phyloP scores from a whole-genome alignment of 2,797 vertebrate species.

The Hemitrygon akajei region DNA sequence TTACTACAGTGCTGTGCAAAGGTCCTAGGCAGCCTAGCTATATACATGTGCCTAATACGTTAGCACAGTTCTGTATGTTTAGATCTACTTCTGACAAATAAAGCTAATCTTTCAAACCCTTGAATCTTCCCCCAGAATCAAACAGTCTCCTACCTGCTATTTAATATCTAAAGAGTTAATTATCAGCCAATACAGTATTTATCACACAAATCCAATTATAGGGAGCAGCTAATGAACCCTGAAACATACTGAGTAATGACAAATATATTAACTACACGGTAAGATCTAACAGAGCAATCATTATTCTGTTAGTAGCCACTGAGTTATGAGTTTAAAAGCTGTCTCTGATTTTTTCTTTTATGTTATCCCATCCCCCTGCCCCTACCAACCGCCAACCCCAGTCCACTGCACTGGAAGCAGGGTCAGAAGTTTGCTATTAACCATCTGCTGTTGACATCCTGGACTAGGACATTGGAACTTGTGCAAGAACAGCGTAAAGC shows the following conservation, averaged over 20 bases:
- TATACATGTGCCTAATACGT: too few species aligned
- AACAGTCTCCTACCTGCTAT: not conserved
- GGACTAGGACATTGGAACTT: not conserved
- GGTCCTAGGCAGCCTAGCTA: too few species aligned
- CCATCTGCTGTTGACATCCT: not conserved
- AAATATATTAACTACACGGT: constrained; percentile 28
- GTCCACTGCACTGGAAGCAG: not conserved
- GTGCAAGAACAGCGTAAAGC: too few species aligned
- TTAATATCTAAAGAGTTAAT: constrained; percentile 30
- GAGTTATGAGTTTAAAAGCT: not conserved
- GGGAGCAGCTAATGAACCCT: constrained; percentile 33
- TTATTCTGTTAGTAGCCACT: not conserved
- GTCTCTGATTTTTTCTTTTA: not conserved
- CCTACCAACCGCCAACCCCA: too few species aligned
- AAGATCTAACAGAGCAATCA: not conserved
- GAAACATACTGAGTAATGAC: constrained; percentile 28
- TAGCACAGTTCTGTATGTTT: too few species aligned
- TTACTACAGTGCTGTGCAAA: too few species aligned
- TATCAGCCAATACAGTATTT: constrained; percentile 35
- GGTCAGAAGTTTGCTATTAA: not conserved
- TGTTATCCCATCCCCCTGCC: not conserved
- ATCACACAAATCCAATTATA: constrained; percentile 31
- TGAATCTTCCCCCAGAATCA: constrained; percentile 9
- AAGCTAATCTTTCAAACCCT: not conserved
- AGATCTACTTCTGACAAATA: too few species aligned